These are phyloP conservation scores for Lasius platythorax DNA, from an alignment of 2,888 invertebrate genomes.

Conservation along the genomic window DNA sequence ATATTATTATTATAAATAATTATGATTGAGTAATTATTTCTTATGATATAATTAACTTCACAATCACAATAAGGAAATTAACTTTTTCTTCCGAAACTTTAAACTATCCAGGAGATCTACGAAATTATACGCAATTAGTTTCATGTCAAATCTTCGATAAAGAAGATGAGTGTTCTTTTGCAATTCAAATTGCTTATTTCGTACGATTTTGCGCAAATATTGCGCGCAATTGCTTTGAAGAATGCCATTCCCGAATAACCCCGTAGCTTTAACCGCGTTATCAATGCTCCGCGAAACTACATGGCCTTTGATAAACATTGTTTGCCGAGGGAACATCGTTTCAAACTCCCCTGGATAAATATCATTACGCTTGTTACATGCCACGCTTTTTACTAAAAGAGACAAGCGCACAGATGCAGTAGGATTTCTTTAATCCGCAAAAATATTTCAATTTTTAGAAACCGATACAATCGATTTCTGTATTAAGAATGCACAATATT, in stretches of 20 bases:
- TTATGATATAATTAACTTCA: not conserved
- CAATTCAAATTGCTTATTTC: not conserved
- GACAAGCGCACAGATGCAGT: slow-evolving; percentile 10
- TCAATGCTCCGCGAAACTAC: slow-evolving; percentile 48
- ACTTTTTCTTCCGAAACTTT: not conserved
- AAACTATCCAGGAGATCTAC: not conserved
- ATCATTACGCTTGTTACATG: slow-evolving; percentile 46
- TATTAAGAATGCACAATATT: not conserved
- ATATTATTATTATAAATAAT: not conserved
- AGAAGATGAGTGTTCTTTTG: slow-evolving; percentile 6
- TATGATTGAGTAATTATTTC: not conserved
- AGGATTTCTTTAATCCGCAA: slow-evolving; percentile 13
- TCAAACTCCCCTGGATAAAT: slow-evolving; percentile 48
- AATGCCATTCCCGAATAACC: slow-evolving; percentile 43
- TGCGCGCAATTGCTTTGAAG: slow-evolving; percentile 29
- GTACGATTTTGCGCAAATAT: not conserved
- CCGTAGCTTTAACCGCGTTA: slow-evolving; percentile 50
- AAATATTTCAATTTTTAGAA: slow-evolving; percentile 14
- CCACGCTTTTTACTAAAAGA: slow-evolving; percentile 34
- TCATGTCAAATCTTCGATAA: not conserved
- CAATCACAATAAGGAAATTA: not conserved
- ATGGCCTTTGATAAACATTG: slow-evolving; percentile 42
- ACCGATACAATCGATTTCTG: not conserved
- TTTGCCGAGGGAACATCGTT: slow-evolving; percentile 41
- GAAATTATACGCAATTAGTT: slow-evolving; percentile 3